These are phyloP conservation scores for Lacanobia oleracea DNA, from an alignment of 2,888 invertebrate species.

Conservation along the genomic window DNA sequence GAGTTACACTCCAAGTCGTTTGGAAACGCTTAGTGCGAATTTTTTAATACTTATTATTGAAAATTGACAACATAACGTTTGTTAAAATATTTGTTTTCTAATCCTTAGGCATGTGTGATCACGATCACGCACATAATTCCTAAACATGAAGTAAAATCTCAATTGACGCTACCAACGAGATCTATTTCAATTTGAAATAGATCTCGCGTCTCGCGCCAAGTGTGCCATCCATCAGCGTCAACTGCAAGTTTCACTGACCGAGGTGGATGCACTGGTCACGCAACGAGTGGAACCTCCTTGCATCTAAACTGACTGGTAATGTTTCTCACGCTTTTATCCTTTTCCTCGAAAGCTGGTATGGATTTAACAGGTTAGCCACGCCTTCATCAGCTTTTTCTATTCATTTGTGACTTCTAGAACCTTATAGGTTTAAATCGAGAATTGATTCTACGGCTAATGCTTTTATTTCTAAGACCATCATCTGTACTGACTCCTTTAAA, in stretches of 20 bases:
- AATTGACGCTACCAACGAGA: too few relatives aligned
- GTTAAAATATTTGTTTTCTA: not conserved
- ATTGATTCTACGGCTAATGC: not conserved
- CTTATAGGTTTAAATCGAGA: not conserved
- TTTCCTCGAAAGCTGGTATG: conserved; percentile 36
- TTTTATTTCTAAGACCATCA: not conserved
- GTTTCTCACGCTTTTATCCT: conserved; percentile 37
- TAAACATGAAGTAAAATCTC: conserved; percentile 33
- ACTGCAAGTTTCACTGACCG: conserved; percentile 60
- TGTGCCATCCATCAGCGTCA: conserved; percentile 50
- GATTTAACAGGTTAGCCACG: conserved; percentile 9
- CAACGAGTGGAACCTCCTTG: conserved; percentile 18
- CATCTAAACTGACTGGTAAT: conserved; percentile 8
- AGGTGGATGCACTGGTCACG: conserved; percentile 61
- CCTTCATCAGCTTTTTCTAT: not conserved
- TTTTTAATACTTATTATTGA: too few relatives aligned
- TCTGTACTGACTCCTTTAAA: not conserved
- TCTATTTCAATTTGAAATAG: conserved; percentile 38
- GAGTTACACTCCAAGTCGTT: too few relatives aligned
- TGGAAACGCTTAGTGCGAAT: too few relatives aligned
- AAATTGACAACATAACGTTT: not conserved
- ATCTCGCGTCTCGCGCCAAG: conserved; percentile 46
- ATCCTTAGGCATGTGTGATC: not conserved
- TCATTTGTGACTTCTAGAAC: not conserved
- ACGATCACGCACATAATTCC: conserved; percentile 31